Conservation (phyloP, 2,113 vertebrate species). For the Murina feae region DNA sequence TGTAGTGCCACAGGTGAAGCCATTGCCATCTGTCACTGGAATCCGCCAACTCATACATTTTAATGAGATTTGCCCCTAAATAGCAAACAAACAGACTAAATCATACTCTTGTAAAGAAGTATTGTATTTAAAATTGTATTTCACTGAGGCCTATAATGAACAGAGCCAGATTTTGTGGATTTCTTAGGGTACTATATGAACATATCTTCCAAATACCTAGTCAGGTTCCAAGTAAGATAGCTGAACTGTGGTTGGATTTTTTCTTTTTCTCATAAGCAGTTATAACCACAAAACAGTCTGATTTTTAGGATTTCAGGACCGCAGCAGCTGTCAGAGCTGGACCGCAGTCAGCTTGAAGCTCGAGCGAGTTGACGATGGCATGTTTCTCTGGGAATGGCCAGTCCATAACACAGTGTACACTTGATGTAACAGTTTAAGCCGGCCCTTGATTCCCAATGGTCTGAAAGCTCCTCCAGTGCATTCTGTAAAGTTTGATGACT, state of each 20-base stretch:
- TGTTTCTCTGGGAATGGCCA: background rate
- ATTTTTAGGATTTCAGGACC: background rate
- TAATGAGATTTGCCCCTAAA: conserved; percentile 34
- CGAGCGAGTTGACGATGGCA: background rate
- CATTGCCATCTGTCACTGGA: no score
- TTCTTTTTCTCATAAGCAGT: background rate
- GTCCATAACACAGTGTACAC: background rate
- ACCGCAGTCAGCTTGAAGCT: background rate
- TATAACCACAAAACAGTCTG: background rate
- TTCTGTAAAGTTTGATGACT: background rate
- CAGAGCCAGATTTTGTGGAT: background rate
- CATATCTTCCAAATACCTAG: background rate
- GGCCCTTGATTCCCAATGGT: background rate
- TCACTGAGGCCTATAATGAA: background rate
- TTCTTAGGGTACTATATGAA: background rate
- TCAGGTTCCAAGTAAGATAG: background rate
- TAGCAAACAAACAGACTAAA: background rate
- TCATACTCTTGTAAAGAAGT: background rate
- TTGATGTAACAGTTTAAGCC: background rate
- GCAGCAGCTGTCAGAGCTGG: background rate
- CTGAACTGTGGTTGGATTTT: background rate
- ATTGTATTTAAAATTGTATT: background rate
- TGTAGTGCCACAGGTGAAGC: background rate
- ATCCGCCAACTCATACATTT: background rate
- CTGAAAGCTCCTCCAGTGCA: background rate